Conservation (phyloP, 37 sponge, comb jelly and placozoan species). For the Bolinopsis microptera region DNA sequence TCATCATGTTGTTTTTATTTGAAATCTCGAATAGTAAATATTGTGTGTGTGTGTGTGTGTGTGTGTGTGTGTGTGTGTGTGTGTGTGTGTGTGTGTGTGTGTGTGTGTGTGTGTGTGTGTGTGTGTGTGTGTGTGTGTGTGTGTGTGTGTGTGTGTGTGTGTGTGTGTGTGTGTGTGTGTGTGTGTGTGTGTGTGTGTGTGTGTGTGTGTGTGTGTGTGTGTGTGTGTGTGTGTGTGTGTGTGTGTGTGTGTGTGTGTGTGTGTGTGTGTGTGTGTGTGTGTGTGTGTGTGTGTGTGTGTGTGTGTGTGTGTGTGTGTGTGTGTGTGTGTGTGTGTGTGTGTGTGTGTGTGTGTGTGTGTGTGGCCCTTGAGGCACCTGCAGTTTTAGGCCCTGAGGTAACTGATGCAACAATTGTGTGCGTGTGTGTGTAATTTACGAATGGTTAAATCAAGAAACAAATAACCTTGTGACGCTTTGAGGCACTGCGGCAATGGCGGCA, state of each 20-base stretch:
- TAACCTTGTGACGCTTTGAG: too few relatives aligned
- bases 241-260: constrained; percentile 67
- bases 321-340: constrained; percentile 58
- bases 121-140: constrained; percentile 69
- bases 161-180: constrained; percentile 69
- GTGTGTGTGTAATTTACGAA: too few relatives aligned
- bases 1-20: too few relatives aligned
- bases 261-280: constrained; percentile 66
- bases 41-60: constrained; percentile 21
- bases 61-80: constrained; percentile 67
- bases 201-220: constrained; percentile 66
- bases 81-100: constrained; percentile 69
- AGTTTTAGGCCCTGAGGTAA: too few relatives aligned
- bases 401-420: too few relatives aligned
- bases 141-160: constrained; percentile 68
- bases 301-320: constrained; percentile 48
- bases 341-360: constrained; percentile 66
- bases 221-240: constrained; percentile 67
- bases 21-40: too few relatives aligned
- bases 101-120: constrained; percentile 72
- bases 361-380: not conserved
- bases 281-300: constrained; percentile 11
- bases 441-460: too few relatives aligned
- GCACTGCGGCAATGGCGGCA: too few relatives aligned
- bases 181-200: constrained; percentile 71